phyloP scores from a whole-genome alignment of 1,140 invertebrate genomes.

The Drosophila eugracilis region DNA sequence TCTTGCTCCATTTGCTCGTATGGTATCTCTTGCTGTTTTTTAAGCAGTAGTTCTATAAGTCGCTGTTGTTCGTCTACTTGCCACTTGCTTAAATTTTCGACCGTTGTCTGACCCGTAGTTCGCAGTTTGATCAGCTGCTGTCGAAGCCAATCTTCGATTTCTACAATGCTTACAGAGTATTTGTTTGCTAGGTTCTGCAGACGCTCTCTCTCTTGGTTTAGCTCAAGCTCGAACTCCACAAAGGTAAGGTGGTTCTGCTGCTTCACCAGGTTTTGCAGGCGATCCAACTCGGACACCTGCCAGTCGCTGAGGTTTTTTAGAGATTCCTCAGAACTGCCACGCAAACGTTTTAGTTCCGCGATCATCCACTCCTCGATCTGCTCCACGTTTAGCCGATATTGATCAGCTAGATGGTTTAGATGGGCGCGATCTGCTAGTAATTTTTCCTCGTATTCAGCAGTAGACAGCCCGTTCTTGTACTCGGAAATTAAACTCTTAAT shows the following conservation, averaged over 20 bases:
- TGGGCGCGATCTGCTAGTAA: conserved; percentile 66
- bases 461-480: conserved; percentile 68
- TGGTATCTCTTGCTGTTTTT: conserved; percentile 70
- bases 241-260: conserved; percentile 75
- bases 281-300: conserved; percentile 70
- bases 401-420: conserved; percentile 71
- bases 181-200: conserved; percentile 70
- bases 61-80: conserved; percentile 74
- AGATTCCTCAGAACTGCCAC: conserved; percentile 60
- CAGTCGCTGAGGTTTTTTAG: conserved; percentile 66
- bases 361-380: conserved; percentile 83
- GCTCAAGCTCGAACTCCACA: conserved; percentile 73
- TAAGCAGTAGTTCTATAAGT: conserved; percentile 69
- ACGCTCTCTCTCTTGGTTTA: conserved; percentile 69
- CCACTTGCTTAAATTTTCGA: conserved; percentile 75
- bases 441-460: conserved; percentile 70
- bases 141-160: conserved; percentile 75
- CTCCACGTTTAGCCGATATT: conserved; percentile 74
- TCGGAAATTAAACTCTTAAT: conserved; percentile 70
- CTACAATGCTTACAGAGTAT: conserved; percentile 74
- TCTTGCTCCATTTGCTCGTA: conserved; percentile 72
- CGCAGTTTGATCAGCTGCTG: conserved; percentile 76
- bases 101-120: conserved; percentile 68
- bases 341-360: conserved; percentile 65
- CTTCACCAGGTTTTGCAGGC: conserved; percentile 66